These are phyloP conservation scores for Cynocephalus volans DNA, from an alignment of 2,113 vertebrate genomes.

Conservation along the genomic window DNA sequence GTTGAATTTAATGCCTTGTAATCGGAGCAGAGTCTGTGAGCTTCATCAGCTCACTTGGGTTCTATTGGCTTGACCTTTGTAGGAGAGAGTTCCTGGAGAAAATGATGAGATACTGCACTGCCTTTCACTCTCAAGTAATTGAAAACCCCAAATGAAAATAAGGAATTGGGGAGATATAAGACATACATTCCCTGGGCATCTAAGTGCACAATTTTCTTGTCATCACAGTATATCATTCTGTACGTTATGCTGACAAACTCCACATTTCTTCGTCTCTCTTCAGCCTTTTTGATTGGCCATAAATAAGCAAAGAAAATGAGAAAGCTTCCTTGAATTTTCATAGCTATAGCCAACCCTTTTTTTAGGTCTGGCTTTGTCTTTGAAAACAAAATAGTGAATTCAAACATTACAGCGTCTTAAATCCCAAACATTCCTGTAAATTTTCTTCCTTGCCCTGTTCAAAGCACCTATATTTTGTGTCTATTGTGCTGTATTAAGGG, in stretches of 20 bases:
- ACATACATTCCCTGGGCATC: neutral
- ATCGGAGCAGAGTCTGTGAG: neutral
- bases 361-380: conserved; percentile 36
- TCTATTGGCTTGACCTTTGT: neutral
- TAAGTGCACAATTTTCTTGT: neutral
- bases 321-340: conserved; percentile 2
- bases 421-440: conserved; percentile 42
- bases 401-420: neutral
- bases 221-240: neutral
- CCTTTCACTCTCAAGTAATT: conserved; percentile 17
- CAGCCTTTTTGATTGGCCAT: neutral
- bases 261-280: conserved; percentile 21
- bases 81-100: conserved; percentile 44
- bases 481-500: conserved; percentile 31
- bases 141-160: neutral
- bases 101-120: neutral
- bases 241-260: neutral
- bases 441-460: conserved; percentile 33
- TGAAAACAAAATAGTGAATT: conserved; percentile 53
- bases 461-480: neutral
- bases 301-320: neutral
- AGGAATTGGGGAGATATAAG: neutral
- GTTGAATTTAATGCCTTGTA: conserved; percentile 6
- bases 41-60: neutral
- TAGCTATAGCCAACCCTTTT: neutral